Evolutionary conservation across 1,140 invertebrate genomes (phyloP).

Genomic region (Acarapis woodi): DNA sequence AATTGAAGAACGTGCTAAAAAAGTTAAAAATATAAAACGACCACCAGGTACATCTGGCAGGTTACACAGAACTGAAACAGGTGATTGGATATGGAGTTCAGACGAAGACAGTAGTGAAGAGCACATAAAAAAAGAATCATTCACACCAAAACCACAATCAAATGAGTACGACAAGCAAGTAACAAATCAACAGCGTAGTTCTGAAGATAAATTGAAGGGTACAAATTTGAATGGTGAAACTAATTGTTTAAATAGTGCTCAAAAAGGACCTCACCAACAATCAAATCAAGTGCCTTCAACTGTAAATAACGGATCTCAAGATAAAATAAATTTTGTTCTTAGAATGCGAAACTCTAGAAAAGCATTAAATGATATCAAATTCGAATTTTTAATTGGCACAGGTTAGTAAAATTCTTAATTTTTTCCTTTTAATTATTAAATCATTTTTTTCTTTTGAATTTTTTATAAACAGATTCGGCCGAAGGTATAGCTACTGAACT

Average conservation of each 20-base stretch:
- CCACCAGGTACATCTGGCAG: conserved; percentile 69
- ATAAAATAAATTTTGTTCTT: conserved; percentile 38
- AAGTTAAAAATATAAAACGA: conserved; percentile 28
- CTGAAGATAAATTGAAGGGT: too few relatives aligned
- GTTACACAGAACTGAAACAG: conserved; percentile 71
- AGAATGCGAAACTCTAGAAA: conserved; percentile 55
- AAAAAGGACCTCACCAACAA: not conserved
- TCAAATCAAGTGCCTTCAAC: conserved; percentile 3
- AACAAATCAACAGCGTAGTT: not conserved
- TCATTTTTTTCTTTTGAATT: conserved; percentile 5
- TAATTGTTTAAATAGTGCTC: not conserved
- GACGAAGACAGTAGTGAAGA: conserved; percentile 19
- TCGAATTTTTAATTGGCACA: conserved; percentile 68
- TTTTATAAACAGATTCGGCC: conserved; percentile 34
- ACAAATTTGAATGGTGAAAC: too few relatives aligned
- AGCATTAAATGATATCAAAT: conserved; percentile 88
- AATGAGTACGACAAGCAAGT: not conserved
- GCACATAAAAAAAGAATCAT: not conserved
- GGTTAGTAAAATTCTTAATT: conserved; percentile 13
- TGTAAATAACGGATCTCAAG: not conserved
- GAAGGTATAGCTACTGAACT: conserved; percentile 80
- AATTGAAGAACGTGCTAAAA: conserved; percentile 59
- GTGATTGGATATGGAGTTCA: conserved; percentile 93
- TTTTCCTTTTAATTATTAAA: not conserved
- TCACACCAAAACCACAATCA: not conserved